These are phyloP conservation scores for Choreutis nemorana DNA, from an alignment of 2,888 invertebrate species.

Conservation along the genomic window DNA sequence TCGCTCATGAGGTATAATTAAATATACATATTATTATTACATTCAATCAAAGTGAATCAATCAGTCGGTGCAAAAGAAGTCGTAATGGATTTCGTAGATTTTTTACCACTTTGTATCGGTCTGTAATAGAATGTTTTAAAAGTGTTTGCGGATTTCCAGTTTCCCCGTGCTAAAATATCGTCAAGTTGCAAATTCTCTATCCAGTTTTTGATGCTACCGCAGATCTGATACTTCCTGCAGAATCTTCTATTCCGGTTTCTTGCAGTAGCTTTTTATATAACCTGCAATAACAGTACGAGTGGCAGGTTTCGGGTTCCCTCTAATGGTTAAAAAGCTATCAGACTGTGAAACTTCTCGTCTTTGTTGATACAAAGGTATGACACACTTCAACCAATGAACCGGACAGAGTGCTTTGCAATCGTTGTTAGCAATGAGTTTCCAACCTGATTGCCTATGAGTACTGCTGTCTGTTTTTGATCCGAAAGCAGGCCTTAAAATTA, in stretches of 20 bases:
- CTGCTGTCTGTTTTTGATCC: no score
- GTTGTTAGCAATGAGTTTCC: no score
- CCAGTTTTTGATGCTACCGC: constrained; percentile 15
- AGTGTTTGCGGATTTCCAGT: constrained; percentile 7
- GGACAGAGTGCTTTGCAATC: constrained; percentile 9
- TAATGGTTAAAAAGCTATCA: constrained; percentile 5
- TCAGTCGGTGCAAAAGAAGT: no score
- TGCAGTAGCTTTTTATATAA: constrained; percentile 9
- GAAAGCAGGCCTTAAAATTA: no score
- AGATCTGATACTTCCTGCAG: constrained; percentile 13
- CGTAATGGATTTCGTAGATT: no score
- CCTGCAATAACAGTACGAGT: no score
- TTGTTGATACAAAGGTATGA: constrained; percentile 6
- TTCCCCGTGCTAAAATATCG: constrained; percentile 12
- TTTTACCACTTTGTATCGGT: no score
- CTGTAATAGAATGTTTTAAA: constrained; percentile 8
- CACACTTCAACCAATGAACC: constrained; percentile 10
- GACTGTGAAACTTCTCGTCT: not conserved
- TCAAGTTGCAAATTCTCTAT: constrained; percentile 10
- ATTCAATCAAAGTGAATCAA: no score
- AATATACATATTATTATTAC: no score
- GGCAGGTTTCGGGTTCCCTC: no score
- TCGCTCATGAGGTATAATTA: no score
- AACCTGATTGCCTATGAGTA: no score
- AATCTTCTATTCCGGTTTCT: constrained; percentile 14